Evolutionary conservation across 2,113 vertebrate species (phyloP), one percentile per base, ranked within the genome.

Genomic region (Onychorhynchus coronatus): DNA sequence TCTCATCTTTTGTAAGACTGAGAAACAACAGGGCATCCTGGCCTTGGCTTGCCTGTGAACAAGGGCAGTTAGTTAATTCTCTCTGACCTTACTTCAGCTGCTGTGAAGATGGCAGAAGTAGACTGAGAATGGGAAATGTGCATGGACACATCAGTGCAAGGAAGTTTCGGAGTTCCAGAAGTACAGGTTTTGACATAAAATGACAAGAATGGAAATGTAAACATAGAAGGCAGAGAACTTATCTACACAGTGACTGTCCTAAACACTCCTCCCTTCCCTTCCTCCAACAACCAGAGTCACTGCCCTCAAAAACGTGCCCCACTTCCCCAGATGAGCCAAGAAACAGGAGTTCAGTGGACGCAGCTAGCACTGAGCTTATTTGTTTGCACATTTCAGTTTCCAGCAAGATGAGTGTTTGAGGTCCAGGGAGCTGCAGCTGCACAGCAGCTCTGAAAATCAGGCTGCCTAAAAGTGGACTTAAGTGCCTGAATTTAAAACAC

Each of bases 241-340:
- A 20, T 0, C 2, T 2, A 19, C 5, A 24, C 1, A 27, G 24
- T 0, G 0, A 46, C 30, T 11, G 15, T 15, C 25, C 61, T n/a
- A 9, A 39, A 7, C 2, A 2, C 23, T 27, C 9, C 20, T 28
- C 61, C 33, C 19, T 12, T 35, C 22, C 52, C 25, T 27, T n/a
- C 19, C 49, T 56, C 30, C 18, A n/a, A 1, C 7, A 33, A 33
- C 37, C 28, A 3, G 1, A 44, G 41, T 42, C 71, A 46, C 42
- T 18, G 11, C 8, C 39, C 59, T 61, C 39, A 31, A 44, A 42
- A 50, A 19, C 21, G 3, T 13, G 37, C 24, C 41, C 11, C 10
- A 5, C 24, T 41, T 71, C 17, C 70, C 70, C 3, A 75, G 42
- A 42, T 39, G 5, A 67, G 42, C 35, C 24, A 53, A 62, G 33